A percentile compares a stretch with the other conserved stretches of the same genome.
phyloP scores from a whole-genome alignment of 1,140 invertebrate species.

The Ephestia elutella region DNA sequence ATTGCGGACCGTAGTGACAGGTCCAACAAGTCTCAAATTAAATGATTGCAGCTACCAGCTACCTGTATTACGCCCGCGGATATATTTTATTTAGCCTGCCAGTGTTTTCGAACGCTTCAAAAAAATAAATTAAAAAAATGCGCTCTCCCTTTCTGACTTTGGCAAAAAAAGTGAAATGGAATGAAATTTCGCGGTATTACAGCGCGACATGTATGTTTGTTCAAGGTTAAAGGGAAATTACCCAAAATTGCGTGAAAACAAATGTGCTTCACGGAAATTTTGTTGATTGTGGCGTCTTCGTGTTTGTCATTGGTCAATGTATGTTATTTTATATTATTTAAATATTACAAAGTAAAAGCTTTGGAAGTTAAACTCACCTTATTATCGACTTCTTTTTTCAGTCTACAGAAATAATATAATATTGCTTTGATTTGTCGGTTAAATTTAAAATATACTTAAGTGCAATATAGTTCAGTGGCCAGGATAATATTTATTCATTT shows the following conservation, averaged over 20 bases:
- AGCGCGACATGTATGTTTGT: not conserved
- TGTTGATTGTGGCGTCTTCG: not conserved
- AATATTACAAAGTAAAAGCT: not conserved
- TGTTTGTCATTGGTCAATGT: not conserved
- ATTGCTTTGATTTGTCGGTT: no score
- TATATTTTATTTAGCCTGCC: conserved; percentile 61
- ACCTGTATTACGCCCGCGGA: conserved; percentile 65
- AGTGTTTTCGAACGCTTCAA: conserved; percentile 13
- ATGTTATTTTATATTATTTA: not conserved
- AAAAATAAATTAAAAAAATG: not conserved
- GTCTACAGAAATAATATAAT: no score
- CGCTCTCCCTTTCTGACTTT: not conserved
- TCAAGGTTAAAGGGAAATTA: not conserved
- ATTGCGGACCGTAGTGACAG: conserved; percentile 9
- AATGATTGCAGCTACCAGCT: conserved; percentile 60
- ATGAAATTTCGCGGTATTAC: not conserved
- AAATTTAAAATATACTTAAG: no score
- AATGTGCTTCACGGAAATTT: not conserved
- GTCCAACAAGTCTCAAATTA: conserved; percentile 50
- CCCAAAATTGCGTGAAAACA: not conserved
- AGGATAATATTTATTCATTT: no score
- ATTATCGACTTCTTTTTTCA: not conserved
- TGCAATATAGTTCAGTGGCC: no score
- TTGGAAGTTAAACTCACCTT: not conserved
- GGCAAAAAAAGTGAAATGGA: not conserved